Base-by-base conservation (phyloP, 2,113 vertebrate genomes). In the Australoheros scitulus region DNA sequence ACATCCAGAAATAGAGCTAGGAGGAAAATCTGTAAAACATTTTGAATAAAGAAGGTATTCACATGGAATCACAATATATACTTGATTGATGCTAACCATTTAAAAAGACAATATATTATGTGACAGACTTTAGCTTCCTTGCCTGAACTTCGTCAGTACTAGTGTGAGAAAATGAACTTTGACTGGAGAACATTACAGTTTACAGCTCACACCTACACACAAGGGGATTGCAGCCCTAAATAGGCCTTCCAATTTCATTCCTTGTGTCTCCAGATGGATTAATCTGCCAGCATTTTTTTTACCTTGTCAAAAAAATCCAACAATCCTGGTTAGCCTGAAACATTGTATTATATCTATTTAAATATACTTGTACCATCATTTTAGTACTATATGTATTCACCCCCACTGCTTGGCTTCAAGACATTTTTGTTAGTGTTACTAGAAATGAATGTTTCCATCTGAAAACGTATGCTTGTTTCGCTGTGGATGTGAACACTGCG, bases 151-250 rank as follows among this genome's bases (percentile, higher is more conserved):
- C 32, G 68, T 32, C 68, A 72, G 13, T 18, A 55, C 26, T 55
- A 72, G 47, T 72, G 68, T 72, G 68, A 55, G 47, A 72, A 72
- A 72, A 72, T 72, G 24, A 52, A 72, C 65, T 52, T 72, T 32
- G 26, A 72, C 68, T 72, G 47, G 26, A 72, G 26, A 72, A 10
- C 47, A 52, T 72, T 72, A 34, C 47, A 72, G 47, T 72, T 72
- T 29, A 55, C 7, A 0, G 83, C 80, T 85, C 77, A 38, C 76
- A 82, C 86, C 79, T 79, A 77, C 56, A 84, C 68, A 80, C 20
- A 0, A 34, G 76, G 75, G 85, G 83, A 86, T 74, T 84, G 29
- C 29, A 79, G 86, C 61, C 74, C 72, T 80, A 86, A 61, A 72
- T 72, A 72, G 47, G 47, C 68, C 11, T 72, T 72, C 2, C 47